A percentile compares a stretch with the other conserved stretches of the same genome.
These are phyloP conservation scores for Lasioglossum oenotherae DNA, from an alignment of 2,888 invertebrate genomes.

Conservation along the genomic window DNA sequence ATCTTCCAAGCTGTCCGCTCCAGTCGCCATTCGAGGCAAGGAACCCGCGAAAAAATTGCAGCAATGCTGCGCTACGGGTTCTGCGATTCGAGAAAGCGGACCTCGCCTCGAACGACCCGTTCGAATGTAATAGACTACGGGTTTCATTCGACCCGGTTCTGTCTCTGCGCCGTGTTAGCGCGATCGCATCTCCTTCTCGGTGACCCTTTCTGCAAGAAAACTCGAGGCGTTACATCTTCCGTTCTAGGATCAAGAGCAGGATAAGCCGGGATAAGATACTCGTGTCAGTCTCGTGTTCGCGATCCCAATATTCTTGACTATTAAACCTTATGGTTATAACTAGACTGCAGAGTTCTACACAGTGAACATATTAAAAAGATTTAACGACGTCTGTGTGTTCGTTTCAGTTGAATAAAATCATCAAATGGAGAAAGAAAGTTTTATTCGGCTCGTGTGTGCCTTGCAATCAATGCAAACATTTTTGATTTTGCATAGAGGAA, in stretches of 20 bases:
- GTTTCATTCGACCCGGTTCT: constrained; percentile 14
- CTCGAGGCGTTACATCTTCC: background rate
- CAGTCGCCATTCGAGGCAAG: constrained; percentile 34
- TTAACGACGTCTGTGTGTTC: too few relatives aligned
- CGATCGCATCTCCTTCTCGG: background rate
- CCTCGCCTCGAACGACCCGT: constrained; percentile 18
- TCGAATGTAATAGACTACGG: constrained; percentile 11
- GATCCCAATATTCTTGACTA: background rate
- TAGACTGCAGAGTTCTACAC: too few relatives aligned
- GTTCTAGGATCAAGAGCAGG: background rate
- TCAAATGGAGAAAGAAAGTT: too few relatives aligned
- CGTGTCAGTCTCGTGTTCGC: background rate
- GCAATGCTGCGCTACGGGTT: background rate
- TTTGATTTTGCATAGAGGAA: too few relatives aligned
- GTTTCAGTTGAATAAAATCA: too few relatives aligned
- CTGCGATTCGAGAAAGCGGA: constrained; percentile 9
- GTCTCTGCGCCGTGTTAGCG: background rate
- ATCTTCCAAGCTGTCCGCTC: constrained; percentile 42
- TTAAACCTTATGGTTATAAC: background rate
- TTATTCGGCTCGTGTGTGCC: too few relatives aligned
- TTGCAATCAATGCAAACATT: too few relatives aligned
- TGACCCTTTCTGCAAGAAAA: background rate
- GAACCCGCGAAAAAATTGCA: constrained; percentile 37
- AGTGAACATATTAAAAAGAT: too few relatives aligned
- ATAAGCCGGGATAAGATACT: background rate